Percentiles rank a stretch among this genome's conserved stretches.
phyloP scores from a whole-genome alignment of 2,888 invertebrate species.

The Drosophila neonasuta region DNA sequence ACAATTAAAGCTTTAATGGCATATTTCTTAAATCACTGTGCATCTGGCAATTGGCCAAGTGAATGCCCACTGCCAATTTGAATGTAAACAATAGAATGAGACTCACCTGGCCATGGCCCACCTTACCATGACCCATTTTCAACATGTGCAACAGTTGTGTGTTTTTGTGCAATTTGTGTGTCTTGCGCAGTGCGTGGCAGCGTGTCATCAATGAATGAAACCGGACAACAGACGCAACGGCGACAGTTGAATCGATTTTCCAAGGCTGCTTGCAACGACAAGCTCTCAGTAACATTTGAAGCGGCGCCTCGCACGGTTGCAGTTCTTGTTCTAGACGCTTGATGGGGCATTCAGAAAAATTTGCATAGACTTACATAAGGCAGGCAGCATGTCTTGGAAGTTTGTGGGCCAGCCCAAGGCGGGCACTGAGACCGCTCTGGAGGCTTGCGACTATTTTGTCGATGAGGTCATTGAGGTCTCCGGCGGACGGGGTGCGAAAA shows the following conservation, averaged over 20 bases:
- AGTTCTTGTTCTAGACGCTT: conserved; percentile 5
- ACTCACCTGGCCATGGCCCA: neutral
- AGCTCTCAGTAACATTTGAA: conserved; percentile 55
- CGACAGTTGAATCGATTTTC: conserved; percentile 61
- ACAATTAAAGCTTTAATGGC: neutral
- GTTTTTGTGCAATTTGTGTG: conserved; percentile 60
- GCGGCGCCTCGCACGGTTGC: conserved; percentile 39
- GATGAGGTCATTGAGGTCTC: conserved; percentile 86
- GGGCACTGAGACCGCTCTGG: conserved; percentile 86
- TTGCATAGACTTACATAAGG: conserved; percentile 55
- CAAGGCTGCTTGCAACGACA: conserved; percentile 24
- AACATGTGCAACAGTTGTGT: conserved; percentile 74
- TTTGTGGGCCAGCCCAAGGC: conserved; percentile 80
- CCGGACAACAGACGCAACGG: conserved; percentile 34
- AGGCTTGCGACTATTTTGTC: conserved; percentile 87
- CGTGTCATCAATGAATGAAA: conserved; percentile 56
- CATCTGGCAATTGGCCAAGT: neutral
- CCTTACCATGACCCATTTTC: conserved; percentile 22
- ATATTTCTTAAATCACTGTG: too few relatives aligned
- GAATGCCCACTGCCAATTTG: neutral
- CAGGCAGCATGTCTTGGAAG: conserved; percentile 80
- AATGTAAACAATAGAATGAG: neutral
- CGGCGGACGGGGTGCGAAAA: conserved; percentile 81
- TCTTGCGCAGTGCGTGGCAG: conserved; percentile 73
- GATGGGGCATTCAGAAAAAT: conserved; percentile 40